Conservation (phyloP, 2,888 invertebrate genomes). For the Cheilosia grossa region DNA sequence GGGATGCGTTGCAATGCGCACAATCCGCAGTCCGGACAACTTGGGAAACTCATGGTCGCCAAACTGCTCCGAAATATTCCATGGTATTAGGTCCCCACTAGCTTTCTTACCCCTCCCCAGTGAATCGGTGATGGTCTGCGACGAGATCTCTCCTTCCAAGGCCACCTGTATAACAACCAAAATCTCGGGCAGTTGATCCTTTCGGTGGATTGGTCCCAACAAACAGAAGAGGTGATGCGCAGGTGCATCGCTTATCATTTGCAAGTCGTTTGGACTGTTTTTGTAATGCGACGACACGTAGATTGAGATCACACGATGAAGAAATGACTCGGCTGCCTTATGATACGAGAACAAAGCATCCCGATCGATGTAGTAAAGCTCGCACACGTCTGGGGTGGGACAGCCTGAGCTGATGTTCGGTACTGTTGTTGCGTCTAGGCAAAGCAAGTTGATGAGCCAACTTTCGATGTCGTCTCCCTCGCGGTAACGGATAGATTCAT, state of each 20-base stretch:
- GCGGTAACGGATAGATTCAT: constrained; percentile 97
- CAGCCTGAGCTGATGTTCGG: constrained; percentile 89
- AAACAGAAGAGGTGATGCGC: constrained; percentile 98
- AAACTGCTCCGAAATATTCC: constrained; percentile 98
- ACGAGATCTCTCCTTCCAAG: constrained; percentile 89
- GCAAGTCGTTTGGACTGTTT: constrained; percentile 99
- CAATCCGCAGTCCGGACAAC: constrained; percentile 94
- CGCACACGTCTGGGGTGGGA: constrained; percentile 94
- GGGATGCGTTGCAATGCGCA: constrained; percentile 99
- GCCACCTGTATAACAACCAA: constrained; percentile 95
- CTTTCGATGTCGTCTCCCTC: constrained; percentile 93
- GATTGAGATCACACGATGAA: constrained; percentile 95
- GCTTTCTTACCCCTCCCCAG: constrained; percentile 94
- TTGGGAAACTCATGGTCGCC: constrained; percentile 97
- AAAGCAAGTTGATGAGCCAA: constrained; percentile 96
- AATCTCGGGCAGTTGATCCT: constrained; percentile 93
- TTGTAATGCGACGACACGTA: constrained; percentile 99
- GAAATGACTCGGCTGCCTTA: constrained; percentile 94
- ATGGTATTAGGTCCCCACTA: constrained; percentile 98
- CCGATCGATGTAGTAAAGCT: constrained; percentile 93
- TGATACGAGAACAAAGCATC: constrained; percentile 99
- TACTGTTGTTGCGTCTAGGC: constrained; percentile 91
- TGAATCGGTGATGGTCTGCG: constrained; percentile 88
- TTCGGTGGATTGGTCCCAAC: constrained; percentile 91
- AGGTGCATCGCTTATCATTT: constrained; percentile 99